Evolutionary conservation across 2,888 invertebrate genomes (phyloP), one percentile per base, ranked within the genome.

Genomic region (Drosophila paracracens): DNA sequence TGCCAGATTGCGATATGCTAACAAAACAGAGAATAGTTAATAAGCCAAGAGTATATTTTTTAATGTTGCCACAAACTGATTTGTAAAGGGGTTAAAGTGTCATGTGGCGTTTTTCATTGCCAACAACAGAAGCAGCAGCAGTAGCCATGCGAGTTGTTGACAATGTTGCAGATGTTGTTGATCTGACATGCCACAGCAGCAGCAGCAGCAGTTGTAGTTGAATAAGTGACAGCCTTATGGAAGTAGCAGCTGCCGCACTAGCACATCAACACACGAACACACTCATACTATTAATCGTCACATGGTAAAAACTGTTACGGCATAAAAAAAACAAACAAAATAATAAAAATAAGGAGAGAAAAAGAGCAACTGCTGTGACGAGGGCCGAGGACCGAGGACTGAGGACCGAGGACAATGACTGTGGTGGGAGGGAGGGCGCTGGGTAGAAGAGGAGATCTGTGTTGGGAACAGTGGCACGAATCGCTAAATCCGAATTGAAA

Each of bases 401-500:
- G 16, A 36, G 36, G 5, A 35, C 35, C 43, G 58, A 46, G 52
- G 57, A 53, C 59, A 48, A 59, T 50, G 50, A 70, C 53, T 48
- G 8, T 16, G 10, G 35, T 7, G 33, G 8, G 13, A 25, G 35
- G 6, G 33, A 21, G 38, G 18, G 46, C 16, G 46, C 8, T 46
- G 38, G 53, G 53, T 18, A 0, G 18, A 27, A 27, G 46, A 46
- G 56, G 38, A 27, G 40, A 53, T 53, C 53, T 53, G 33, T 53
- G 51, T 11, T 51, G 51, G 65, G 61, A 67, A 67, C 70, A 59
- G 69, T 66, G 68, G 57, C 70, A 70, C 85, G 84, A 84, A 63
- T 79, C 67, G 72, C 75, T 38, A 70, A 79, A 77, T 71, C 77
- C 85, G 82, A 85, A 89, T 89, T 86, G 88, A 88, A 89, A 89